Evolutionary conservation across 2,113 vertebrate species (phyloP).

Genomic region (Callaeas wilsoni): DNA sequence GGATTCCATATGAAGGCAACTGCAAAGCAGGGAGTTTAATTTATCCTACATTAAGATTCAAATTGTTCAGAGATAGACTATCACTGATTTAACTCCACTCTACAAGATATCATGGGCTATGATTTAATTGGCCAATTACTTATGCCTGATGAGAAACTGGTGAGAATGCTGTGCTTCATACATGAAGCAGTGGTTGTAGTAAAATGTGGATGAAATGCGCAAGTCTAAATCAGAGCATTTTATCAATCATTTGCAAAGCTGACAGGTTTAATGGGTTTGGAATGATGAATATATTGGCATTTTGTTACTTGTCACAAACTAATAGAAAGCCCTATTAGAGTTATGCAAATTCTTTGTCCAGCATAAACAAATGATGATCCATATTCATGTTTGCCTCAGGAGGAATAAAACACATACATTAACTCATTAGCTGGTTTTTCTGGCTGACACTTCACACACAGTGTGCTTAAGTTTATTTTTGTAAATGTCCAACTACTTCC

Average conservation of each 20-base stretch:
- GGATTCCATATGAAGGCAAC: background rate
- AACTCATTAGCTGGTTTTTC: background rate
- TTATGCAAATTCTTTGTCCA: background rate
- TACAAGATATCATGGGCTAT: background rate
- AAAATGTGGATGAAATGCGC: background rate
- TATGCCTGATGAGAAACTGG: background rate
- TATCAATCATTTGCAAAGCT: slow-evolving; percentile 1
- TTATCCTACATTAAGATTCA: slow-evolving; percentile 2
- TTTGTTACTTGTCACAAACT: slow-evolving; percentile 6
- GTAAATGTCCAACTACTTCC: background rate
- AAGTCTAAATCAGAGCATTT: background rate
- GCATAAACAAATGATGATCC: background rate
- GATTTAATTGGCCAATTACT: slow-evolving; percentile 28
- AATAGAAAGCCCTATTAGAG: slow-evolving; percentile 19
- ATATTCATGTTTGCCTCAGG: background rate
- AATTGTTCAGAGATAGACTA: background rate
- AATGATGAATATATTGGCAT: background rate
- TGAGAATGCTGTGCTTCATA: background rate
- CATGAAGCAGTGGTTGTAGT: background rate
- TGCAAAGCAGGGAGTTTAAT: background rate
- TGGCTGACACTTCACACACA: background rate
- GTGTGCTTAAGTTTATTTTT: background rate
- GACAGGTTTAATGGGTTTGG: background rate
- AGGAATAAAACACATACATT: background rate
- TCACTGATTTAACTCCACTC: background rate